Percentiles rank a stretch among this genome's conserved stretches.
These are phyloP conservation scores for Aphis craccivora DNA, from an alignment of 1,140 invertebrate genomes.

Conservation along the genomic window DNA sequence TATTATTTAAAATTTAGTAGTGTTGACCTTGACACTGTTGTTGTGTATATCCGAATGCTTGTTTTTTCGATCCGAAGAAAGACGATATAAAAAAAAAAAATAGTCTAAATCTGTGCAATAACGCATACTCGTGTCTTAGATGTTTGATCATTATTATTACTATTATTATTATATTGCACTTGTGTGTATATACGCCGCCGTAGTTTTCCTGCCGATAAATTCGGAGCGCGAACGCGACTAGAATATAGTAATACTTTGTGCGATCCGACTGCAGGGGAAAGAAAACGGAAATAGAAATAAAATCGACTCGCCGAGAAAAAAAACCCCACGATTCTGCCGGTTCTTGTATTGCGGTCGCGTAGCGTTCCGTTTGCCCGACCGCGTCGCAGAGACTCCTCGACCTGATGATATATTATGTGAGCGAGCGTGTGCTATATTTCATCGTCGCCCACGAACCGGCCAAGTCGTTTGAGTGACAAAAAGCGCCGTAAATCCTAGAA, in stretches of 20 bases:
- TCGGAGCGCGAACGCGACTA: background rate
- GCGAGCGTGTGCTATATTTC: background rate
- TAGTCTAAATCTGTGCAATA: background rate
- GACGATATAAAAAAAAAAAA: background rate
- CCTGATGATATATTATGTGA: background rate
- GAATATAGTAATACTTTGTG: background rate
- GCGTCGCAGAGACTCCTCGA: background rate
- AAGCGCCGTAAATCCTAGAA: background rate
- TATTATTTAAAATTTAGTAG: background rate
- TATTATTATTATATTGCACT: background rate
- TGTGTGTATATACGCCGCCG: background rate
- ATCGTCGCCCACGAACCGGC: background rate
- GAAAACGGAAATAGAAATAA: slow-evolving; percentile 12
- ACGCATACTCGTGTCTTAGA: background rate
- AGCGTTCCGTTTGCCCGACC: background rate
- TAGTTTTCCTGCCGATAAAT: slow-evolving; percentile 20
- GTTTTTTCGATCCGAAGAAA: background rate
- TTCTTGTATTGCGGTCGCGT: slow-evolving; percentile 50
- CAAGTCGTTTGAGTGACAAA: background rate
- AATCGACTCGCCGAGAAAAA: background rate
- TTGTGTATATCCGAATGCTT: background rate
- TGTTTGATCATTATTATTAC: background rate
- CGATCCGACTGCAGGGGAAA: background rate
- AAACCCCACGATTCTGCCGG: background rate
- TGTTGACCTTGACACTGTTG: background rate